Conservation (phyloP, 2,888 invertebrate genomes). For the Sialis fuliginosa region DNA sequence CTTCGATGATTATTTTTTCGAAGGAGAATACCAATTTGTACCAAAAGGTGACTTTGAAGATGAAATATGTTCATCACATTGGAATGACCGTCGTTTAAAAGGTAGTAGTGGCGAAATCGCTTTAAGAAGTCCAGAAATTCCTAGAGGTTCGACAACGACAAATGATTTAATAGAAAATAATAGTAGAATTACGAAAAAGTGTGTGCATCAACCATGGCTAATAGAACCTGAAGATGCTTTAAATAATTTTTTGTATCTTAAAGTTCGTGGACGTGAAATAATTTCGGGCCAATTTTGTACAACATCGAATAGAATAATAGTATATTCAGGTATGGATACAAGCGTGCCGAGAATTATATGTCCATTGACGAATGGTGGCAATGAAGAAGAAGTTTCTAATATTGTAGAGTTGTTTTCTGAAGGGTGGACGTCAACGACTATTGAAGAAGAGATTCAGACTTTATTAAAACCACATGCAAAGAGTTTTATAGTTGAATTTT, state of each 20-base stretch:
- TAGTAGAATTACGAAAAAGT: conserved; percentile 27
- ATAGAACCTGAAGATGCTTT: conserved; percentile 55
- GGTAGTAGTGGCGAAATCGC: conserved; percentile 60
- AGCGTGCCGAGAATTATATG: conserved; percentile 45
- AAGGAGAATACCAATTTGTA: conserved; percentile 51
- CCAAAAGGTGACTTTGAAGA: conserved; percentile 35
- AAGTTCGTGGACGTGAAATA: conserved; percentile 41
- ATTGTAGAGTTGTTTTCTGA: conserved; percentile 53
- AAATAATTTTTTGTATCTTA: conserved; percentile 52
- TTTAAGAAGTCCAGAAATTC: conserved; percentile 38
- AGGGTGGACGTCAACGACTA: conserved; percentile 39
- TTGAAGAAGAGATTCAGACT: conserved; percentile 15
- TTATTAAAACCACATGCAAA: conserved; percentile 37
- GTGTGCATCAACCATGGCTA: conserved; percentile 60
- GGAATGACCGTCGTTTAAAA: conserved; percentile 43
- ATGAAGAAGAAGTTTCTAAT: conserved; percentile 16
- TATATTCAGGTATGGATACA: conserved; percentile 52
- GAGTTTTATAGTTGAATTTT: conserved; percentile 57
- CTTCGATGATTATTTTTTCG: conserved; percentile 62
- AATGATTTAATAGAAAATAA: conserved; percentile 31
- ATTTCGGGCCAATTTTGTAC: conserved; percentile 34
- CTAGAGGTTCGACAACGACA: conserved; percentile 24
- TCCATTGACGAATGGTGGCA: conserved; percentile 30
- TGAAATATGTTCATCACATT: conserved; percentile 40
- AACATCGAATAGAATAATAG: conserved; percentile 51